Evolutionary conservation across 2,888 invertebrate genomes (phyloP), one percentile per base, ranked within the genome.

Genomic region (Cosmia trapezina): DNA sequence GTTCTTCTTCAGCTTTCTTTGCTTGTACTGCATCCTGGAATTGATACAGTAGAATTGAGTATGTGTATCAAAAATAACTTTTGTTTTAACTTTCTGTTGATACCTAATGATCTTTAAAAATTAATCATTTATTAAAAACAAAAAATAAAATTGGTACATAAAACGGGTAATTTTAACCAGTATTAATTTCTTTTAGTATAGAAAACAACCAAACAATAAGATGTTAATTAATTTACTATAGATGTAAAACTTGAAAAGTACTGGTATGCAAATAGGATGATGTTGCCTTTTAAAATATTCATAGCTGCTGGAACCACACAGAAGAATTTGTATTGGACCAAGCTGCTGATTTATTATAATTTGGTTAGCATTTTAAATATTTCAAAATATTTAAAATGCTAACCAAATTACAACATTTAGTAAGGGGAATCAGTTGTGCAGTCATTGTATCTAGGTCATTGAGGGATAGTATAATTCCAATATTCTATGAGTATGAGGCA

Each of bases 1-100:
- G 96, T 85, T 98, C 98, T 87, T 98, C 98, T 93, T 99, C 98
- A 66, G 98, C 98, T 89, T 97, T 98, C 90, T 97, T 97, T 1
- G 98, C 98, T 93, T 98, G 98, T 0, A 97, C 98, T 28, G 98
- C 98, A 93, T 98, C 97, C 96, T 97, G 93, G 19, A 95, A 95
- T 81, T 49, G 49, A 74, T 28, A 70, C 9, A 43, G 17, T 43
- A 45, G 51, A 41, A 70, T 65, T 64, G 37, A 68, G 45, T 57
- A 68, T 56, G 12, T 33, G 54, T 37, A 12, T 28, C 22, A 41
- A 19, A 70, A 37, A 51, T 49, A 53, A 28, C 43, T 19, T 12
- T 2, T 45, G 19, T 28, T 62, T 61, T 61, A 61, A 7, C 19
- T 61, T 45, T 47, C 45, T 19, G 11, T 62, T 28, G 6, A 17